Evolutionary conservation across 2,888 invertebrate species (phyloP), one percentile per base, ranked within the genome.

Genomic region (Hydropsyche betteni): DNA sequence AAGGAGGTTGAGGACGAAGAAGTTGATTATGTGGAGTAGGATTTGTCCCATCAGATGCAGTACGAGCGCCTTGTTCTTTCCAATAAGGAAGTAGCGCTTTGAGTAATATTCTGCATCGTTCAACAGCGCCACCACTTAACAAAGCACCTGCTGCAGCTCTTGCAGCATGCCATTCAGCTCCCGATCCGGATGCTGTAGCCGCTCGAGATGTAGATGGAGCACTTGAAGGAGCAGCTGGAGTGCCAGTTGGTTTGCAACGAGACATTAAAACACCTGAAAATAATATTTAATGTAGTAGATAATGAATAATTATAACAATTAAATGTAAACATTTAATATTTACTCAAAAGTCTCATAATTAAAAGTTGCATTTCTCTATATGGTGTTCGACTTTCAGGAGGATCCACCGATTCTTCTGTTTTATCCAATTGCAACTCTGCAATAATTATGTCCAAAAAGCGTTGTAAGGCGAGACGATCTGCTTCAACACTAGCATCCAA

Each of bases 291-390:
- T 24, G 74, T n/a, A 36, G 44, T 50, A 16, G 1, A 24, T 10
- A 34, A n/a, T 55, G 7, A 5, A n/a, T 51, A 7, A 36, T 44
- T 36, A 10, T 4, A 10, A 58, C 10, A n/a, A n/a, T n/a, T 14
- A 5, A 14, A 53, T 3, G 4, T 10, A 8, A 51, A 51, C 51
- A 51, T 6, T 53, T 61, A 61, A 61, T 75, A 89, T 90, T 89
- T 87, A 89, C 96, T 96, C 68, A 98, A 88, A 44, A 98, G 88
- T 76, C 97, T 89, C 89, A 98, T 93, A 76, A 96, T 90, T 50
- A 97, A 92, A 8, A 98, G 87, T 83, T 96, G 95, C 76, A 97
- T 92, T 86, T 98, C 97, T 77, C 94, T 89, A 78, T 91, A 89
- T 77, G 93, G 90, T 38, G 90, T 93, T 70, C 96, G 89, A 71